phyloP scores from a whole-genome alignment of 2,888 invertebrate species.

The Parascotia fuliginaria region DNA sequence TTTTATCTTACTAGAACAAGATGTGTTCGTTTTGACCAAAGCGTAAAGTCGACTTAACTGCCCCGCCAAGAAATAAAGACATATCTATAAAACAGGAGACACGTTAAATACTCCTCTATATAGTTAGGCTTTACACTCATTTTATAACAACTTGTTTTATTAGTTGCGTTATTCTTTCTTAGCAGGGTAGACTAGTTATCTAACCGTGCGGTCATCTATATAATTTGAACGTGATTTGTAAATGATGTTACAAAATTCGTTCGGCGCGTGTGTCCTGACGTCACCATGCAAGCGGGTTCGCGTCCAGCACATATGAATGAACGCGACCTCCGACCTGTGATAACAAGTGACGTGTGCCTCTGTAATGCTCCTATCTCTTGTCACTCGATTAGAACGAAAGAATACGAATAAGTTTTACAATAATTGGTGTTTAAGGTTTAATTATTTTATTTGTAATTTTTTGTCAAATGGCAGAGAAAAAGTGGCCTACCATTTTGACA shows the following conservation, averaged over 20 bases:
- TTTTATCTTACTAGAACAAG: too few relatives aligned
- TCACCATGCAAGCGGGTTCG: constrained; percentile 11
- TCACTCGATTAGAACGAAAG: background rate
- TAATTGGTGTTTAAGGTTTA: background rate
- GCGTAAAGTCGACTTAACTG: too few relatives aligned
- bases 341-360: constrained; percentile 22
- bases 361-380: constrained; percentile 3
- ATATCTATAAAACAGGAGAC: too few relatives aligned
- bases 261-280: constrained; percentile 14
- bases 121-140: too few relatives aligned
- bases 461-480: too few relatives aligned
- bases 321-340: constrained; percentile 22
- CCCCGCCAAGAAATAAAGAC: too few relatives aligned
- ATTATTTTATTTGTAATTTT: too few relatives aligned
- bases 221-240: constrained; percentile 5
- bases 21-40: too few relatives aligned
- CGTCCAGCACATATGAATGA: constrained; percentile 24
- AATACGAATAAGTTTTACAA: background rate
- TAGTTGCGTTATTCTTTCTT: too few relatives aligned
- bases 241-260: constrained; percentile 12
- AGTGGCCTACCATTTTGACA: too few relatives aligned
- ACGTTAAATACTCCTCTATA: too few relatives aligned
- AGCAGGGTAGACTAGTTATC: background rate
- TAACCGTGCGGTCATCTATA: background rate
- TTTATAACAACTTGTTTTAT: too few relatives aligned